Conservation (phyloP, 2,888 invertebrate genomes). For the Phragmatobia fuliginosa region DNA sequence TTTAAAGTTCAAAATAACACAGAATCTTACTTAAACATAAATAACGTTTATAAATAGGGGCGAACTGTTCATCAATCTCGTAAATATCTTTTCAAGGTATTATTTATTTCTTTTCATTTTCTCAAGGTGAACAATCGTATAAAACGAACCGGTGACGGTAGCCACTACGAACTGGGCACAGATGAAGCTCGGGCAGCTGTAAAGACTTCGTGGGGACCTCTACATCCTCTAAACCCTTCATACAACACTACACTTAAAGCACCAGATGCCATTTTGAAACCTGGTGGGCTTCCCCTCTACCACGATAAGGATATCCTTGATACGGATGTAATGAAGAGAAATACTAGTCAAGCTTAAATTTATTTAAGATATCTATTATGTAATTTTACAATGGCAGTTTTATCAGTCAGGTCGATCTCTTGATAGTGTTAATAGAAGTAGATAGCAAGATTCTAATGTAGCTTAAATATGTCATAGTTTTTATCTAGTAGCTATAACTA, state of each 20-base stretch:
- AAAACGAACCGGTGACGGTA: slow-evolving; percentile 89
- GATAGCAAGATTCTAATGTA: too few relatives aligned
- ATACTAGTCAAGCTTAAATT: slow-evolving; percentile 18
- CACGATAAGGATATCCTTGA: slow-evolving; percentile 69
- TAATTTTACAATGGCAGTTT: not conserved
- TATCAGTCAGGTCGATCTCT: not conserved
- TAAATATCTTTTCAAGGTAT: not conserved
- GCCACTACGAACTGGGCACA: slow-evolving; percentile 83
- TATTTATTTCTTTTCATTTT: not conserved
- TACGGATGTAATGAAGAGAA: slow-evolving; percentile 32
- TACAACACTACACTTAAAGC: slow-evolving; percentile 66
- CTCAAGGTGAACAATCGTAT: slow-evolving; percentile 84
- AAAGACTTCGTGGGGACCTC: slow-evolving; percentile 62
- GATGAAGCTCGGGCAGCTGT: slow-evolving; percentile 68
- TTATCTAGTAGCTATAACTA: not conserved
- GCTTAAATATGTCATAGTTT: not conserved
- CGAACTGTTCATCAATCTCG: too few relatives aligned
- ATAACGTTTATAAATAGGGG: too few relatives aligned
- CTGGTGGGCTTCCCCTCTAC: slow-evolving; percentile 72
- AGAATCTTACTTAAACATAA: too few relatives aligned
- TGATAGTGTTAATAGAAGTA: too few relatives aligned
- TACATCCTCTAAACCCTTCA: slow-evolving; percentile 78
- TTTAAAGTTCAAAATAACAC: too few relatives aligned
- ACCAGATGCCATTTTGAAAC: slow-evolving; percentile 63
- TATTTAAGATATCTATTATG: not conserved